Percentiles rank a stretch among this genome's conserved stretches.
These are phyloP conservation scores for Ylistrum balloti DNA, from an alignment of 1,140 invertebrate species.

Conservation along the genomic window DNA sequence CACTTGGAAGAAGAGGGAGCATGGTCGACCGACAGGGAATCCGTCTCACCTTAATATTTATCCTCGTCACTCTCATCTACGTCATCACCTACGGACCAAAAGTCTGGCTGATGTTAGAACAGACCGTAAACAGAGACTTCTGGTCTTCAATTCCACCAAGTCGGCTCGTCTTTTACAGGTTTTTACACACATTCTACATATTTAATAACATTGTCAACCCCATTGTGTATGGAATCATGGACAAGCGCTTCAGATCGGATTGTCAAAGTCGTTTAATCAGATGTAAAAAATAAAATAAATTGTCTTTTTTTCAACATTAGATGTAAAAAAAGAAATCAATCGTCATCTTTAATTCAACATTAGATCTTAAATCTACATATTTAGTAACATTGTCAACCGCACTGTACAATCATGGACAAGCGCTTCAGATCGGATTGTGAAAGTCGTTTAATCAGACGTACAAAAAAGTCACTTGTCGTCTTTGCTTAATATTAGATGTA, in stretches of 20 bases:
- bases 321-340: too few relatives aligned
- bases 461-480: too few relatives aligned
- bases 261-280: neutral
- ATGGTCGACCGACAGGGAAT: neutral
- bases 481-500: too few relatives aligned
- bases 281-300: too few relatives aligned
- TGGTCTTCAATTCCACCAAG: neutral
- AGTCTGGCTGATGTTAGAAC: neutral
- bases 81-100: neutral
- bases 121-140: neutral
- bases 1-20: neutral
- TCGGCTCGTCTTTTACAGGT: neutral
- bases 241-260: neutral
- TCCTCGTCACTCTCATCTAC: neutral
- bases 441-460: neutral
- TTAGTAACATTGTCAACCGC: neutral
- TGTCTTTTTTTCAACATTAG: too few relatives aligned
- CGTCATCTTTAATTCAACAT: too few relatives aligned
- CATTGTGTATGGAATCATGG: slow-evolving; percentile 16
- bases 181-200: slow-evolving; percentile 4
- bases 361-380: too few relatives aligned
- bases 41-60: neutral
- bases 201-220: slow-evolving; percentile 12
- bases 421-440: neutral
- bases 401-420: neutral